Conservation (phyloP, 2,888 invertebrate species). For the Plemyria rubiginata region DNA sequence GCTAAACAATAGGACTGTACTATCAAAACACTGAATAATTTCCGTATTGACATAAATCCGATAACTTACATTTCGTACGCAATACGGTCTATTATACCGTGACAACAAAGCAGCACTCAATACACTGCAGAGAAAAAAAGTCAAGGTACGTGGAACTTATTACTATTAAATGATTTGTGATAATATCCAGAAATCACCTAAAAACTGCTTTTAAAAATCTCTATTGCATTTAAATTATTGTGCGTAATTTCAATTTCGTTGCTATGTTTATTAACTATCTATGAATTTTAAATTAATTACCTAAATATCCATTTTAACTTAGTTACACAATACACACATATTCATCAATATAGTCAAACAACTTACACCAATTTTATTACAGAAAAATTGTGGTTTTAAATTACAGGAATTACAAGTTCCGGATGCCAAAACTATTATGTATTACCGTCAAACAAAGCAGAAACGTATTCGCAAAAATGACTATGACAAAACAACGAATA, state of each 20-base stretch:
- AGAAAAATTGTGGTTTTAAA: not conserved
- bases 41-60: too few species aligned
- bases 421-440: not conserved
- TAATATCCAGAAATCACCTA: not conserved
- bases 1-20: too few species aligned
- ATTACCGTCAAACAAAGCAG: not conserved
- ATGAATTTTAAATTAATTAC: not conserved
- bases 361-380: constrained; percentile 19
- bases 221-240: constrained; percentile 6
- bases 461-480: not conserved
- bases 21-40: too few species aligned
- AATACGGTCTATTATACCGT: too few species aligned
- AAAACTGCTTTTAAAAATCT: not conserved
- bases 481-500: too few species aligned
- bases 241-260: constrained; percentile 28
- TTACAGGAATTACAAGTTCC: not conserved
- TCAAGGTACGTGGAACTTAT: not conserved
- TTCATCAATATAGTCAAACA: constrained; percentile 23
- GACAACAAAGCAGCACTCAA: too few species aligned
- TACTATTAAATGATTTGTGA: constrained; percentile 1
- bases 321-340: constrained; percentile 10
- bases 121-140: not conserved
- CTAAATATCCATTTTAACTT: constrained; percentile 9
- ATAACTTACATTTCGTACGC: too few species aligned
- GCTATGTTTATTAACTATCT: constrained; percentile 10